Evolutionary conservation across 2,797 vertebrate genomes (phyloP), one percentile per base, ranked within the genome.

Genomic region (Crenuchus spilurus): DNA sequence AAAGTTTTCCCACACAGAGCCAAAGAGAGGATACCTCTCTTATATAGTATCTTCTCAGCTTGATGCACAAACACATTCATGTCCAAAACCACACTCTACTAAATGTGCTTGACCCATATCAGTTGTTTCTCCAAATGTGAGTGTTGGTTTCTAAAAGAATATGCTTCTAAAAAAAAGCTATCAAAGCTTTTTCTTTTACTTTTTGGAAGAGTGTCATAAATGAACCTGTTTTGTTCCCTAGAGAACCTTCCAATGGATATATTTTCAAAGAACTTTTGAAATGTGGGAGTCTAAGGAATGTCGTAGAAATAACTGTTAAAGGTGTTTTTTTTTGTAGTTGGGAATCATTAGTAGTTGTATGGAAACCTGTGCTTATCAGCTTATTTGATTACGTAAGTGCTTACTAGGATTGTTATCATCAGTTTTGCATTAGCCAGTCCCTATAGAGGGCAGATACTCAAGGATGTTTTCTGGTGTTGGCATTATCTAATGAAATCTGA

Each of bases 1-100:
- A 72, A 68, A 9, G 6, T 65, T 51, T 75, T 52, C 48, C 67
- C 71, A 75, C 72, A 69, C 68, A 51, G 75, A 75, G 70, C 30
- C n/a, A 61, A 42, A 44, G 62, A 70, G 11, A 30, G 30, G 16
- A 58, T 20, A 16, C 4, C 16, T 3, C 20, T 44, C 60, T 14
- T 39, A 28, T 24, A 24, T 14, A 4, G 60, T 37, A 26, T 16
- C 39, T 48, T 42, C 58, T 57, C 39, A 24, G 35, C 54, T 20
- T 60, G 41, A 67, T 41, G 30, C 30, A 13, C 26, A 67, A 42
- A 52, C 64, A 52, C 26, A 42, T 30, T 41, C n/a, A 64, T 37
- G 6, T 72, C 70, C 70, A 64, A 54, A 64, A 64, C 39, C 16
- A 54, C 55, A n/a, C n/a, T 49, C 46, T 0, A 7, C 46, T 24